Base-by-base conservation (phyloP, 1,140 invertebrate species). In the Mercenaria mercenaria region DNA sequence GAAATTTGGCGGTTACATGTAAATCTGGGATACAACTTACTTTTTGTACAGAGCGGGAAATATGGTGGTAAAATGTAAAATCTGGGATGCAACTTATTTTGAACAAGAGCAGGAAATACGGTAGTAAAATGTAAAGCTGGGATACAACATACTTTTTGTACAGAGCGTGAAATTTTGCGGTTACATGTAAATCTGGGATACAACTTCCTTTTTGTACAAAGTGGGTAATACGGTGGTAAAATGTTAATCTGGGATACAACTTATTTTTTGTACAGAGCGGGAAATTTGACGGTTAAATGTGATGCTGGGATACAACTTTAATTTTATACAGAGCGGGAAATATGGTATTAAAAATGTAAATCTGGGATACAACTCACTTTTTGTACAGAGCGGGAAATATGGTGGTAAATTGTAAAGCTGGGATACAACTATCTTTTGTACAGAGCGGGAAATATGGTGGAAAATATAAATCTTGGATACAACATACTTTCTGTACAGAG, bases 391-490 rank as follows among this genome's bases (percentile, higher is more conserved):
- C n/a, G 72, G 20, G 43, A 29, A 50, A 15, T 50, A 50, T 10
- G n/a, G 23, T 76, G 41, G 43, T 52, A 4, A 72, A 56, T 20
- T 77, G 74, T 77, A 56, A 52, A 72, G 6, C 67, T 72, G 67
- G 67, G 67, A 72, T 39, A 41, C 47, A 80, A 80, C 77, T 80
- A 56, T 56, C 77, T 56, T 80, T 80, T 80, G 77, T 80, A 80
- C 20, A 80, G 50, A 59, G 15, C 18, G 34, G 67, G 37, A 23
- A 72, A 23, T 39, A 39, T 11, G 34, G 18, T 72, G 67, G 67
- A 39, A 72, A 37, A 72, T 72, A 26, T 72, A 37, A 72, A 72
- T 37, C 67, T 4, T 1, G 67, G 67, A 72, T 39, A 72, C 47
- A 80, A 80, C 50, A 56, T 80, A 80, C 50, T 1, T 56, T n/a